phyloP scores from a whole-genome alignment of 2,113 vertebrate genomes.

The Ictalurus punctatus region DNA sequence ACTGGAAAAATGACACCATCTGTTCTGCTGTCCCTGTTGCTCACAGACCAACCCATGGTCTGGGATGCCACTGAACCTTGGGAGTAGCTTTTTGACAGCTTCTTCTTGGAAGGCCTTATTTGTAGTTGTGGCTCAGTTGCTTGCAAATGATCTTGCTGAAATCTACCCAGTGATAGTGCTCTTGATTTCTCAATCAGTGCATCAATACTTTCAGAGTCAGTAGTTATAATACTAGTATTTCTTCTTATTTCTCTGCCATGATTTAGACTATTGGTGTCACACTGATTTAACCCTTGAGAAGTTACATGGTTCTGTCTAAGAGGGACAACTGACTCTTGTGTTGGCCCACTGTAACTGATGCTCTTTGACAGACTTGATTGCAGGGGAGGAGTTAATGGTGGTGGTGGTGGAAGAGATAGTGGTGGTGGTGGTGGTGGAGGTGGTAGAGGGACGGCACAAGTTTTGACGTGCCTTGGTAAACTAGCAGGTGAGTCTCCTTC shows the following conservation, averaged over 20 bases:
- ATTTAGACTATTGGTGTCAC: constrained; percentile 77
- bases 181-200: constrained; percentile 78
- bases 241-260: constrained; percentile 80
- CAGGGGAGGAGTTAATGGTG: constrained; percentile 65
- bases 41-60: constrained; percentile 67
- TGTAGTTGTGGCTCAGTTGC: constrained; percentile 76
- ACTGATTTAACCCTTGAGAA: constrained; percentile 71
- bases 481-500: constrained; percentile 83
- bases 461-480: constrained; percentile 83
- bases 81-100: constrained; percentile 89
- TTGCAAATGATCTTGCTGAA: constrained; percentile 73
- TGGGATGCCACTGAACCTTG: constrained; percentile 83
- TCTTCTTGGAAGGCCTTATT: constrained; percentile 80
- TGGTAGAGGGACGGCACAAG: constrained; percentile 72
- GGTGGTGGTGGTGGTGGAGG: constrained; percentile 61
- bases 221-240: constrained; percentile 78
- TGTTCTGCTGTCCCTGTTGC: constrained; percentile 72
- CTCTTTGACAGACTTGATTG: constrained; percentile 77
- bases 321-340: constrained; percentile 79
- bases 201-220: constrained; percentile 75
- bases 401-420: constrained; percentile 55
- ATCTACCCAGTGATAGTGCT: constrained; percentile 69
- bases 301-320: constrained; percentile 79
- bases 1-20: constrained; percentile 69
- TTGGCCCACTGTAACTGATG: constrained; percentile 82